These are phyloP conservation scores for Odontocolon sp. DNA, from an alignment of 2,888 invertebrate genomes.

Conservation along the genomic window DNA sequence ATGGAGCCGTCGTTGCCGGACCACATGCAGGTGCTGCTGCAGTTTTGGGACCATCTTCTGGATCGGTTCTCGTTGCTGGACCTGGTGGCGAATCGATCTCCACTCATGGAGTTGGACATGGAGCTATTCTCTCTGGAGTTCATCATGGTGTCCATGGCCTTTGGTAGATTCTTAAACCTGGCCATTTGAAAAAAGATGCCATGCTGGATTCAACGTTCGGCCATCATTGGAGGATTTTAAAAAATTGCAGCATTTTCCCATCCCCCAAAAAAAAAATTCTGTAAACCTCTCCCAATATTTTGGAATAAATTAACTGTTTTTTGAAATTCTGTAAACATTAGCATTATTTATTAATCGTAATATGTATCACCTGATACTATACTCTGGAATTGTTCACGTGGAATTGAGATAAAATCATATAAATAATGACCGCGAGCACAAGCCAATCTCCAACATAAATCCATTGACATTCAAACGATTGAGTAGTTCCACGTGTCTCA, in stretches of 20 bases:
- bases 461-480: constrained; percentile 9
- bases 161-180: constrained; percentile 34
- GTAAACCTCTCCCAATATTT: neutral
- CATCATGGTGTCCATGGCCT: constrained; percentile 46
- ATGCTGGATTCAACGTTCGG: constrained; percentile 1
- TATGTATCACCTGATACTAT: neutral
- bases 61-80: constrained; percentile 61
- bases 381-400: neutral
- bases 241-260: neutral
- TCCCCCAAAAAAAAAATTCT: constrained; percentile 25
- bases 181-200: neutral
- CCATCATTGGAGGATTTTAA: neutral
- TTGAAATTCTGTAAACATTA: neutral
- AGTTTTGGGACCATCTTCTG: constrained; percentile 55
- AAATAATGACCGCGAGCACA: neutral
- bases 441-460: constrained; percentile 3
- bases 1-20: constrained; percentile 59
- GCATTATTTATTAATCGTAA: neutral
- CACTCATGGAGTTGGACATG: constrained; percentile 61
- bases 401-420: neutral
- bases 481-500: neutral
- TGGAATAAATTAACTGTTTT: constrained; percentile 25
- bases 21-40: constrained; percentile 54
- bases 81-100: constrained; percentile 62
- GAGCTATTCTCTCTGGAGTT: constrained; percentile 49